A percentile compares a stretch with the other conserved stretches of the same genome.
Evolutionary conservation across 1,140 invertebrate genomes (phyloP).

Genomic region (Temnothorax nylanderi): DNA sequence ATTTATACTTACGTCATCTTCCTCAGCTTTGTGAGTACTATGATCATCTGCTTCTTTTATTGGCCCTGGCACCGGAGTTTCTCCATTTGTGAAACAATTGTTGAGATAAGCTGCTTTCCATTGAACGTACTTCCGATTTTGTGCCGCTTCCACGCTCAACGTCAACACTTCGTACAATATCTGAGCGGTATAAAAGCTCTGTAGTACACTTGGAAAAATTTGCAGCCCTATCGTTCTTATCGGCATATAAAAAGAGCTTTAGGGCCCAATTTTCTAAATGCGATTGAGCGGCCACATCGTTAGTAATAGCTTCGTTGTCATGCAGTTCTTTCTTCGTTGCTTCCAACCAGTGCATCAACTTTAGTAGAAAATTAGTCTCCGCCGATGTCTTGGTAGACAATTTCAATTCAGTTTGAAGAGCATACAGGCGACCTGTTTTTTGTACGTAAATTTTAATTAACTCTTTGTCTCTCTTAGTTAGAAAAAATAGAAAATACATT

Average conservation of each 20-base stretch:
- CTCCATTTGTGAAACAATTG: conserved; percentile 98
- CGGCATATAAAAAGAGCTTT: conserved; percentile 97
- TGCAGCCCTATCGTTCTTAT: conserved; percentile 94
- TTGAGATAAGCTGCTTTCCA: conserved; percentile 99
- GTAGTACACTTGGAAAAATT: conserved; percentile 97
- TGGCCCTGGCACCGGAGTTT: conserved; percentile 95
- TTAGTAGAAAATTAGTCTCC: conserved; percentile 90
- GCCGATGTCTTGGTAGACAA: conserved; percentile 90
- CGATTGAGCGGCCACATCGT: conserved; percentile 97
- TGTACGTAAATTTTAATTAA: conserved; percentile 53
- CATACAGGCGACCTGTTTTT: conserved; percentile 89
- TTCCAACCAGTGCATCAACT: conserved; percentile 97
- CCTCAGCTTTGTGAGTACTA: neutral
- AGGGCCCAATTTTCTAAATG: conserved; percentile 98
- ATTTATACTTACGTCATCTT: no score
- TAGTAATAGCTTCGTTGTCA: conserved; percentile 94
- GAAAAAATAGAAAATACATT: no score
- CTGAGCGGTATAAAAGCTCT: conserved; percentile 98
- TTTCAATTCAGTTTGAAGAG: conserved; percentile 90
- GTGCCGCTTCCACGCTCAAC: conserved; percentile 93
- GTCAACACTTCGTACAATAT: no score
- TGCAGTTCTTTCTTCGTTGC: conserved; percentile 89
- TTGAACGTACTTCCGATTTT: conserved; percentile 98
- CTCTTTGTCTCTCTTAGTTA: no score
- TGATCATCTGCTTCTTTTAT: conserved; percentile 83